Conservation (phyloP, 2,797 vertebrate genomes). For the Phoeniculus purpureus region DNA sequence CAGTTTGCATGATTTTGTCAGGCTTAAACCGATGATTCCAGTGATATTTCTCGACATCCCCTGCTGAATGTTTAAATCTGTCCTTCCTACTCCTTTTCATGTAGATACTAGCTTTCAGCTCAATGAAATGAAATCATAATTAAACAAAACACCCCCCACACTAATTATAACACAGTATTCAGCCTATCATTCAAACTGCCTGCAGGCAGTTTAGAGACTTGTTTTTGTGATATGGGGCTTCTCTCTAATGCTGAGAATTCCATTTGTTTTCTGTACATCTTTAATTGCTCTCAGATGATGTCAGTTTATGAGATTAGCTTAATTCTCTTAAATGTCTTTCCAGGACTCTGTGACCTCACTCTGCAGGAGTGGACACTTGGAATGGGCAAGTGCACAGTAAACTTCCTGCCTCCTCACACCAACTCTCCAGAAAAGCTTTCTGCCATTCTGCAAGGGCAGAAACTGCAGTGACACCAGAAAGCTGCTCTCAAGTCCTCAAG, state of each 20-base stretch:
- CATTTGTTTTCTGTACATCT: background rate
- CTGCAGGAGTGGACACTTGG: constrained; percentile 19
- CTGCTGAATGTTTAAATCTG: background rate
- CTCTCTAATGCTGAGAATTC: background rate
- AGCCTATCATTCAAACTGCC: background rate
- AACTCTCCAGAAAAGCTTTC: background rate
- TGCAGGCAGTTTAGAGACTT: background rate
- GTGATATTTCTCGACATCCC: background rate
- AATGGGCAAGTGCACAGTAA: constrained; percentile 28
- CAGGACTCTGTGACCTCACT: constrained; percentile 55
- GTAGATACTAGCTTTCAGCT: background rate
- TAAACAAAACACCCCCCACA: background rate
- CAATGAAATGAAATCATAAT: constrained; percentile 36
- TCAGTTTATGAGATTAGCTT: constrained; percentile 29
- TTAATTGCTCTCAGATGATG: constrained; percentile 36
- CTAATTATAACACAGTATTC: background rate
- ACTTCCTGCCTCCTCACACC: constrained; percentile 34
- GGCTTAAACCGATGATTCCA: background rate
- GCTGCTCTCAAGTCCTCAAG: background rate
- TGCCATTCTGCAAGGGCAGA: constrained; percentile 2
- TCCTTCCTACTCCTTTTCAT: background rate
- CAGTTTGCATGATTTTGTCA: background rate
- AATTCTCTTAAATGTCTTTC: constrained; percentile 56
- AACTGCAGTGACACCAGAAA: background rate
- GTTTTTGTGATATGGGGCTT: background rate